These are phyloP conservation scores for Trissoscelio sp. DNA, from an alignment of 2,888 invertebrate species.

Conservation along the genomic window DNA sequence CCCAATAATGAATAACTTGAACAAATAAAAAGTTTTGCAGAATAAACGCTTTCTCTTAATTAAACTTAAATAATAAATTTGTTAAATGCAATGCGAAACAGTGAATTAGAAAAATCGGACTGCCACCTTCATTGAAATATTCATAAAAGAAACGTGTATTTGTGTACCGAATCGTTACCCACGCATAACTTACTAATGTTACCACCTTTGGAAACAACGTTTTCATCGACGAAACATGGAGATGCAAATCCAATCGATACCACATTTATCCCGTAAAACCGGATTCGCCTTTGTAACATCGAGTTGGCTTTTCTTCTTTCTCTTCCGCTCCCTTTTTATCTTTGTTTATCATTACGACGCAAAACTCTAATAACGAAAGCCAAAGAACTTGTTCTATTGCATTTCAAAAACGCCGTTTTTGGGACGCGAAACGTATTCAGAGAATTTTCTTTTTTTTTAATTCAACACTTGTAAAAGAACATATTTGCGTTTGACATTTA, in stretches of 20 bases:
- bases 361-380: not conserved
- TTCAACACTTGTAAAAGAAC: not conserved
- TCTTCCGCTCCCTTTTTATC: not conserved
- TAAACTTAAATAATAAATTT: too few species aligned
- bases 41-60: too few species aligned
- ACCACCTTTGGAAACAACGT: constrained; percentile 5
- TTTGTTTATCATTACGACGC: not conserved
- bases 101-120: too few species aligned
- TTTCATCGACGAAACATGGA: constrained; percentile 20
- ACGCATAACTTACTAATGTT: constrained; percentile 17
- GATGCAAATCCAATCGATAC: constrained; percentile 45
- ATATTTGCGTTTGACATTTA: not conserved
- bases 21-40: too few species aligned
- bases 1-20: too few species aligned
- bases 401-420: not conserved
- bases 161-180: not conserved
- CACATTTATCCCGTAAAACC: constrained; percentile 15
- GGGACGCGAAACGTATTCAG: not conserved
- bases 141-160: not conserved
- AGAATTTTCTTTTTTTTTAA: not conserved
- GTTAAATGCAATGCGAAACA: too few species aligned
- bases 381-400: not conserved
- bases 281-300: constrained; percentile 7
- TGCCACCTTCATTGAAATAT: not conserved
- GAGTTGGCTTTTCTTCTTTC: constrained; percentile 10